Base-by-base conservation (phyloP, 2,797 vertebrate genomes). In the Thalassophryne amazonica region DNA sequence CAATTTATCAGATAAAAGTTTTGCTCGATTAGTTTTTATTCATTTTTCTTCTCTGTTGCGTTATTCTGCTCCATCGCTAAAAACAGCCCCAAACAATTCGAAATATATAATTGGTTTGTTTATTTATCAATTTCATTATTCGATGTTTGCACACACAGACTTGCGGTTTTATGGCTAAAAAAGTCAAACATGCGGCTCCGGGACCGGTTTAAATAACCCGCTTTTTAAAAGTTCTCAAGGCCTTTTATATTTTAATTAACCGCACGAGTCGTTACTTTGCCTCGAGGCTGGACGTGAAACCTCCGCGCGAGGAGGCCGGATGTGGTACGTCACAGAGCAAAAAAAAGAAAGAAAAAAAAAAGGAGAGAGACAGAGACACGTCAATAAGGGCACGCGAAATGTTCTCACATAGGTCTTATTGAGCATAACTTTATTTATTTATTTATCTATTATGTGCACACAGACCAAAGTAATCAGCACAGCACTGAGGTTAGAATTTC, bases 311-410 rank as follows among this genome's bases (percentile, higher is more conserved):
- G 43, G 38, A 85, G 83, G 79, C 82, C 78, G 62, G 60, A 62
- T 81, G 81, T 88, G 78, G 81, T 85, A 73, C 60, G 79, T 85
- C 76, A 86, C 84, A 86, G 86, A 86, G 78, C 76, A 45, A 50
- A 62, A 55, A 54, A 60, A 25, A 36, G 38, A 47, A 34, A 63
- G 37, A 49, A 42, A 52, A 39, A 35, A 35, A 40, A 18, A 6
- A 6, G 20, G 20, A 13, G 29, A 11, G 19, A 14, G 29, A 16
- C 28, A 7, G 12, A 14, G 28, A 23, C n/a, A n/a, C n/a, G n/a
- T n/a, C n/a, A n/a, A n/a, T n/a, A n/a, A n/a, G n/a, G n/a, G n/a
- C n/a, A n/a, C n/a, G n/a, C n/a, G n/a, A n/a, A n/a, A n/a, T n/a
- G n/a, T n/a, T n/a, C n/a, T n/a, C n/a, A n/a, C n/a, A n/a, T n/a